phyloP scores from a whole-genome alignment of 2,797 vertebrate species.

The Oceanodroma leucorhoa region DNA sequence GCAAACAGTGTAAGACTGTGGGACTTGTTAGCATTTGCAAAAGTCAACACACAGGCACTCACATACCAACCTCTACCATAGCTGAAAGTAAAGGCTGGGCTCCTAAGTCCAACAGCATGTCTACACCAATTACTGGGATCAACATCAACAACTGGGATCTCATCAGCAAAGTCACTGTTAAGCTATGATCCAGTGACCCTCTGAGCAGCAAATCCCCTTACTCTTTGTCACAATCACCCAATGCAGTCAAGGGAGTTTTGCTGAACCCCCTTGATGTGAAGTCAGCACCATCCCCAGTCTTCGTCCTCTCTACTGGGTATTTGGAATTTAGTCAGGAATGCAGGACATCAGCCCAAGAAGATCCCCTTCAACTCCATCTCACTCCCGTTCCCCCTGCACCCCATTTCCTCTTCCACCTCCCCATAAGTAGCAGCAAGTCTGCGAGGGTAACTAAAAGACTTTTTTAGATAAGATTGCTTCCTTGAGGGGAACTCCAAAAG shows the following conservation, averaged over 20 bases:
- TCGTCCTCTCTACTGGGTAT: background rate
- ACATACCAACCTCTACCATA: background rate
- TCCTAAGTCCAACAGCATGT: background rate
- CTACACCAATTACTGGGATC: background rate
- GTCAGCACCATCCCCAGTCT: background rate
- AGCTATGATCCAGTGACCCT: background rate
- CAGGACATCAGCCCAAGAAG: background rate
- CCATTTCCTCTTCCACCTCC: background rate
- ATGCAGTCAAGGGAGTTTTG: background rate
- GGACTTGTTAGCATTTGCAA: background rate
- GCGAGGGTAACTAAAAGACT: background rate
- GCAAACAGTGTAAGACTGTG: background rate
- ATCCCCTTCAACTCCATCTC: background rate
- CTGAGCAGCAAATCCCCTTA: background rate
- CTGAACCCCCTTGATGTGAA: accelerated
- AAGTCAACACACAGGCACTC: background rate
- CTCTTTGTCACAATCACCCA: background rate
- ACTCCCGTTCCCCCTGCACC: background rate
- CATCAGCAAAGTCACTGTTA: background rate
- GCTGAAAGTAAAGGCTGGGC: background rate
- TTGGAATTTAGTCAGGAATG: background rate
- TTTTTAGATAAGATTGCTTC: background rate
- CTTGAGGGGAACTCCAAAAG: background rate
- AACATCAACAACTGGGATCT: background rate
- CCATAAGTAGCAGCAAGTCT: background rate